Percentiles rank a stretch among this genome's conserved stretches.
Evolutionary conservation across 1,140 invertebrate species (phyloP).

Genomic region (Spodoptera frugiperda): DNA sequence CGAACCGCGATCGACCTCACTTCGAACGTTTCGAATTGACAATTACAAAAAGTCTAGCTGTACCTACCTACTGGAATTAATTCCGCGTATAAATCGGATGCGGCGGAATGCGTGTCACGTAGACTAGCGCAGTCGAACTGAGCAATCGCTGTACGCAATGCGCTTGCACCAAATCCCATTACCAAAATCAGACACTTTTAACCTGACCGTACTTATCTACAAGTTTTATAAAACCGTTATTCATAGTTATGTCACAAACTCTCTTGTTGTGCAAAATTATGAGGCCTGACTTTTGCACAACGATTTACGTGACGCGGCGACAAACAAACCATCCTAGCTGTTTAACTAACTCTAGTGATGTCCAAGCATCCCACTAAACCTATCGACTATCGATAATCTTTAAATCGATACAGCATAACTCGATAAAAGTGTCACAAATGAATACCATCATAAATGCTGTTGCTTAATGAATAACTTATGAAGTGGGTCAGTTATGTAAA

Average conservation of each 20-base stretch:
- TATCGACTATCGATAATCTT: constrained; percentile 18
- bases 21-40: too few relatives aligned
- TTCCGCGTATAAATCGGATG: too few relatives aligned
- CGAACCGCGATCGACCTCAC: too few relatives aligned
- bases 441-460: too few relatives aligned
- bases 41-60: too few relatives aligned
- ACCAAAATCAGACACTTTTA: not conserved
- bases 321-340: constrained; percentile 33
- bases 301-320: constrained; percentile 47
- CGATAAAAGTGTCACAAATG: too few relatives aligned
- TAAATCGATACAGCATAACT: not conserved
- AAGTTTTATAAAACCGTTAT: constrained; percentile 34
- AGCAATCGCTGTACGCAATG: too few relatives aligned
- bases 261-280: constrained; percentile 54
- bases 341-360: constrained; percentile 47
- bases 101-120: too few relatives aligned
- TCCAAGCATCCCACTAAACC: not conserved
- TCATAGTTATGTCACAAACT: constrained; percentile 54
- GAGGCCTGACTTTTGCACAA: constrained; percentile 50
- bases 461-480: not conserved
- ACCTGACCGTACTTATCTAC: not conserved
- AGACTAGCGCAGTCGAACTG: too few relatives aligned
- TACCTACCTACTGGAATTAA: too few relatives aligned
- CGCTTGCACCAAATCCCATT: too few relatives aligned
- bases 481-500: constrained; percentile 21